Evolutionary conservation across 2,797 vertebrate species (phyloP).

Genomic region (Oryzias dopingdopingensis): DNA sequence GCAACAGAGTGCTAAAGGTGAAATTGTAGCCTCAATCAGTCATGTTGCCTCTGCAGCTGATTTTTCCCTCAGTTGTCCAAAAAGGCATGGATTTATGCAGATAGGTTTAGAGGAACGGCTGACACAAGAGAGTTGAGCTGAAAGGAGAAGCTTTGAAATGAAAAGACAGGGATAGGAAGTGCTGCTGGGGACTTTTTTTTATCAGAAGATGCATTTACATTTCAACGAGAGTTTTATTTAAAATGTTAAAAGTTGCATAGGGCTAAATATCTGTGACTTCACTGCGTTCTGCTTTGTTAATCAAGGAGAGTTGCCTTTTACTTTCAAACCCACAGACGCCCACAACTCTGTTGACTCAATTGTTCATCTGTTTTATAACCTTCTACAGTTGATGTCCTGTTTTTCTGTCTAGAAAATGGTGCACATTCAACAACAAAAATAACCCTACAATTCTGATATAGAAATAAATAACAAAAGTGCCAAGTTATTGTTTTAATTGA

Average conservation of each 20-base stretch:
- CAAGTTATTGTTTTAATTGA: too few species aligned
- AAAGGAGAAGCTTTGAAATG: slow-evolving; percentile 19
- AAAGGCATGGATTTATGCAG: slow-evolving; percentile 22
- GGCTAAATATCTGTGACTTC: not conserved
- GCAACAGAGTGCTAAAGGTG: slow-evolving; percentile 27
- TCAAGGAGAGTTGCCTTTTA: too few species aligned
- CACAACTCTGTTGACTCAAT: too few species aligned
- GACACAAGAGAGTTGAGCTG: slow-evolving; percentile 35
- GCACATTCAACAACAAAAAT: too few species aligned
- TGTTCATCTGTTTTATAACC: too few species aligned
- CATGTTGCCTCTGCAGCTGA: slow-evolving; percentile 2
- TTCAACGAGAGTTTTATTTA: not conserved
- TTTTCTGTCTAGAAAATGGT: too few species aligned
- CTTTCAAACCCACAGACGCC: too few species aligned
- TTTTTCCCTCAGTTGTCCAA: slow-evolving; percentile 32
- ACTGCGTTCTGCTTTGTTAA: not conserved
- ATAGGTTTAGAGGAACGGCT: slow-evolving; percentile 45
- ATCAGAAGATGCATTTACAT: not conserved
- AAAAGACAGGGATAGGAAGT: not conserved
- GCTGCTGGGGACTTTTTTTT: not conserved
- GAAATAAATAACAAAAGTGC: too few species aligned
- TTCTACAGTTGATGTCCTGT: too few species aligned
- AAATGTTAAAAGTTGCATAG: not conserved
- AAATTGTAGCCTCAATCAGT: slow-evolving; percentile 35
- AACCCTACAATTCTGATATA: too few species aligned